phyloP scores from a whole-genome alignment of 2,888 invertebrate genomes.

The Hirtodrosophila alboralis region DNA sequence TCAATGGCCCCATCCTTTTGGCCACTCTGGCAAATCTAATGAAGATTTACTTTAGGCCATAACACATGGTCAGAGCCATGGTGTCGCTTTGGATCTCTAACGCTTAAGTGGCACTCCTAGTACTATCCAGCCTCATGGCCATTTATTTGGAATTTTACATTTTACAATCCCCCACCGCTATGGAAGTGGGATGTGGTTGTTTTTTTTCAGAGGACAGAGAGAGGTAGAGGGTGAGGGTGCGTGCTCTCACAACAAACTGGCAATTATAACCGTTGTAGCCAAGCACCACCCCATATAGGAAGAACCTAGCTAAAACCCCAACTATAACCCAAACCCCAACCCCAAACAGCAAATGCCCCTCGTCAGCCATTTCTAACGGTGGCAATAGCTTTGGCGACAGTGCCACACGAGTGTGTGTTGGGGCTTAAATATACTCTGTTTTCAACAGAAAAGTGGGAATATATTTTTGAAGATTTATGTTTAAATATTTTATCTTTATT shows the following conservation, averaged over 20 bases:
- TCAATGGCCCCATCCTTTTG: slow-evolving; percentile 50
- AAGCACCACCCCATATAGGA: background rate
- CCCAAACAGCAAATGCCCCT: slow-evolving; percentile 29
- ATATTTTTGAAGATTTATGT: too few species aligned
- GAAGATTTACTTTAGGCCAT: slow-evolving; percentile 83
- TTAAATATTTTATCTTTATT: too few species aligned
- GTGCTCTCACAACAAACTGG: slow-evolving; percentile 56
- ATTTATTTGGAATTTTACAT: slow-evolving; percentile 80
- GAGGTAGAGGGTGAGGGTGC: too few species aligned
- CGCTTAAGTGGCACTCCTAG: slow-evolving; percentile 59
- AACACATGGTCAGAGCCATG: slow-evolving; percentile 65
- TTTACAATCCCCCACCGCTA: slow-evolving; percentile 68
- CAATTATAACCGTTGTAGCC: slow-evolving; percentile 75
- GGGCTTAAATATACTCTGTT: slow-evolving; percentile 1
- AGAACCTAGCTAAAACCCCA: background rate
- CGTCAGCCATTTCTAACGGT: slow-evolving; percentile 71
- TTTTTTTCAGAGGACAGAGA: too few species aligned
- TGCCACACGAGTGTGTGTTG: slow-evolving; percentile 46
- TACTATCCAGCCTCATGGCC: slow-evolving; percentile 53
- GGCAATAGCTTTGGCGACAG: slow-evolving; percentile 80
- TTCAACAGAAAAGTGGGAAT: too few species aligned
- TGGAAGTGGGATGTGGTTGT: slow-evolving; percentile 37
- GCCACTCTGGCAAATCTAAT: slow-evolving; percentile 81
- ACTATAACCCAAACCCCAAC: background rate
- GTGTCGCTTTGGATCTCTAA: slow-evolving; percentile 21